Conservation (phyloP, 2,113 vertebrate genomes). For the Zootoca vivipara region DNA sequence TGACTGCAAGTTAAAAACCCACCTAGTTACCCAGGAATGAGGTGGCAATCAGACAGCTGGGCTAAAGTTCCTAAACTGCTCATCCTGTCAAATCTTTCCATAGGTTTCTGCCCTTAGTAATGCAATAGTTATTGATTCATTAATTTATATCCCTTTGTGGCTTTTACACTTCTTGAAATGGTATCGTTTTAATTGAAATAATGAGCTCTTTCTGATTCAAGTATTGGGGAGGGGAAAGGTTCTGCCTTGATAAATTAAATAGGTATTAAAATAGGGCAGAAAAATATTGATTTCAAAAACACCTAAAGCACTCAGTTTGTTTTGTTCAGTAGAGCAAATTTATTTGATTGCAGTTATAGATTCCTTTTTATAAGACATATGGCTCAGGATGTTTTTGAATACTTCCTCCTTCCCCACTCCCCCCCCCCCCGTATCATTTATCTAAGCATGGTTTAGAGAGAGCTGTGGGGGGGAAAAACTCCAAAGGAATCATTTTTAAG, state of each 20-base stretch:
- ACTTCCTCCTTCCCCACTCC: not conserved
- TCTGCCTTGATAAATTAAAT: not conserved
- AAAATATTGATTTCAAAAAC: not conserved
- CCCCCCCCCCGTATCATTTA: not conserved
- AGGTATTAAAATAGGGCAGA: conserved; percentile 2
- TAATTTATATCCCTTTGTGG: not conserved
- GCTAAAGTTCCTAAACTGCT: no score
- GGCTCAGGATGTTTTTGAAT: not conserved
- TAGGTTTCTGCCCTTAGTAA: not conserved
- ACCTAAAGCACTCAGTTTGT: not conserved
- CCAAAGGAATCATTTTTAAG: not conserved
- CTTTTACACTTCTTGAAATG: not conserved
- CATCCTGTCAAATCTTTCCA: no score
- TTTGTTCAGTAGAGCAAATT: conserved; percentile 18
- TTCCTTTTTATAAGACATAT: not conserved
- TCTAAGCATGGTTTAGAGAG: not conserved
- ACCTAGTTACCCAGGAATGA: no score
- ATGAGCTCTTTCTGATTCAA: not conserved
- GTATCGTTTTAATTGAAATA: not conserved
- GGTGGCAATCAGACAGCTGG: no score
- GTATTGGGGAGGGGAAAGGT: not conserved
- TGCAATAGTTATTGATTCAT: not conserved
- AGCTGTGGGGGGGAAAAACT: not conserved
- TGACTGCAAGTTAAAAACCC: no score
- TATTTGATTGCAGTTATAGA: not conserved